phyloP scores from a whole-genome alignment of 2,797 vertebrate genomes.

The Euthynnus affinis region DNA sequence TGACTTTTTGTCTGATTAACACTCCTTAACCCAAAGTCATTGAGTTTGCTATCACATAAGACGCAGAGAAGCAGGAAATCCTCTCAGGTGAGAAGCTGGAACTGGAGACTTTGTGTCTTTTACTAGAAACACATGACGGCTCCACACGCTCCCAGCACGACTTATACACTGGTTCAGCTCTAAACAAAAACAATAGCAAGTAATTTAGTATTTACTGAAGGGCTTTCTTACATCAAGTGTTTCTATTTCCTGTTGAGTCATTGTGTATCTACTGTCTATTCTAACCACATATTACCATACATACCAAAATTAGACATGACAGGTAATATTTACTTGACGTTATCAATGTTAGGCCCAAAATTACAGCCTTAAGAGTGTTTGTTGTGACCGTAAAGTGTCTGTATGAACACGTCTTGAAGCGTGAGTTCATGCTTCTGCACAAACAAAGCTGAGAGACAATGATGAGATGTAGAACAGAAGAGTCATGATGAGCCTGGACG shows the following conservation, averaged over 20 bases:
- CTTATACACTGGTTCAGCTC: neutral
- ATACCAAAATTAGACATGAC: conserved; percentile 41
- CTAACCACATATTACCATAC: conserved; percentile 8
- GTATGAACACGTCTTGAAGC: conserved; percentile 31
- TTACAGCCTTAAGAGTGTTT: conserved; percentile 42
- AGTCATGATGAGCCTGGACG: conserved; percentile 11
- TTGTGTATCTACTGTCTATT: conserved; percentile 27
- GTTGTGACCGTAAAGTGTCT: conserved; percentile 15
- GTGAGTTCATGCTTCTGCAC: conserved; percentile 7
- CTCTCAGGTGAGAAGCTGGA: neutral
- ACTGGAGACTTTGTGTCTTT: neutral
- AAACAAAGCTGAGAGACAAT: conserved; percentile 36
- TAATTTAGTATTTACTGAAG: neutral
- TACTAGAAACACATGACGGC: neutral
- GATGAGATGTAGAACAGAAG: conserved; percentile 44
- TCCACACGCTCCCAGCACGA: too few species aligned
- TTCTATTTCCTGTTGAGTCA: neutral
- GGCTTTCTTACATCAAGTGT: neutral
- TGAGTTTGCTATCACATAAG: neutral
- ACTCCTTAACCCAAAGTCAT: neutral
- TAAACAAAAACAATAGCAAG: neutral
- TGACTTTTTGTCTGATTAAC: too few species aligned
- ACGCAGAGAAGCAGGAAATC: neutral
- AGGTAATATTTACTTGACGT: conserved; percentile 46
- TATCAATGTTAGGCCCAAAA: conserved; percentile 43